Evolutionary conservation across 2,888 invertebrate species (phyloP).

Genomic region (Phaedon cochleariae): DNA sequence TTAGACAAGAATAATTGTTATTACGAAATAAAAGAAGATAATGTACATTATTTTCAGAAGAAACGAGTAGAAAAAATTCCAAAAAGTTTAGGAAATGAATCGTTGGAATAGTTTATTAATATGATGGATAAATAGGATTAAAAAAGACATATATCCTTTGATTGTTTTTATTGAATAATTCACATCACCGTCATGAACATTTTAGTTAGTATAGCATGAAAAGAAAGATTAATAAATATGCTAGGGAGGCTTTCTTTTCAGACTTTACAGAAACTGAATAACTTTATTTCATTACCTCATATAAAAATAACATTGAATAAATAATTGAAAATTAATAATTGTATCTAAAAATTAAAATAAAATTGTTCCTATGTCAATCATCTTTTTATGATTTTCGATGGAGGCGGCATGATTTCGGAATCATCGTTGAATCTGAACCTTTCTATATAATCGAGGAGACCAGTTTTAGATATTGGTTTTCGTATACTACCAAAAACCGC

Average conservation of each 20-base stretch:
- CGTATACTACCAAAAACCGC: slow-evolving; percentile 86
- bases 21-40: too few species aligned
- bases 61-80: too few species aligned
- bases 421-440: slow-evolving; percentile 72
- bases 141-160: background rate
- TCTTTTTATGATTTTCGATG: slow-evolving; percentile 65
- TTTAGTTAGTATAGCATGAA: slow-evolving; percentile 7
- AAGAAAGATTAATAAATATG: background rate
- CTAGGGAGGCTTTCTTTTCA: slow-evolving; percentile 5
- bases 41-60: too few species aligned
- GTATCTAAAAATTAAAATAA: slow-evolving; percentile 28
- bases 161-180: slow-evolving; percentile 11
- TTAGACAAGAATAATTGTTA: too few species aligned
- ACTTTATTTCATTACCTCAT: slow-evolving; percentile 33
- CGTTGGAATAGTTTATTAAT: too few species aligned
- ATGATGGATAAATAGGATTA: background rate
- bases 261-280: slow-evolving; percentile 29
- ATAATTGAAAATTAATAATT: slow-evolving; percentile 35
- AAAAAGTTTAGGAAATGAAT: too few species aligned
- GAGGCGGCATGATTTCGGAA: slow-evolving; percentile 77
- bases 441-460: slow-evolving; percentile 78
- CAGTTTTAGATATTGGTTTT: slow-evolving; percentile 86
- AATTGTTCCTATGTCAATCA: slow-evolving; percentile 46
- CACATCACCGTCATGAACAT: slow-evolving; percentile 15
- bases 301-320: slow-evolving; percentile 40